These are phyloP conservation scores for Acleris sparsana DNA, from an alignment of 2,888 invertebrate species.

Conservation along the genomic window DNA sequence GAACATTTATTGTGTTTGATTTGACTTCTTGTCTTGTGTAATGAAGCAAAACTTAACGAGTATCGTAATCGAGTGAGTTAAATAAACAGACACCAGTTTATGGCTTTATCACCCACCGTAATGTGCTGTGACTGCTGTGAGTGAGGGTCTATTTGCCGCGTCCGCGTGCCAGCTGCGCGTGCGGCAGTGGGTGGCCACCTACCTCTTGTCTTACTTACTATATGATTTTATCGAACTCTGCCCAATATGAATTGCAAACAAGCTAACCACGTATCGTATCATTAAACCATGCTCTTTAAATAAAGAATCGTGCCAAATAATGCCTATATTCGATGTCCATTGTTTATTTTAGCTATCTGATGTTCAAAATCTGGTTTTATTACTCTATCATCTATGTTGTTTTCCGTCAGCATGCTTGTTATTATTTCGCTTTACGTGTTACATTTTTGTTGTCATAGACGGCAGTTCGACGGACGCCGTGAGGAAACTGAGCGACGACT, in stretches of 20 bases:
- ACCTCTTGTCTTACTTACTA: slow-evolving; percentile 38
- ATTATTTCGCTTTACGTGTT: slow-evolving; percentile 77
- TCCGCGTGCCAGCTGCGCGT: slow-evolving; percentile 51
- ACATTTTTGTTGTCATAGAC: slow-evolving; percentile 81
- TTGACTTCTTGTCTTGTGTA: slow-evolving; percentile 25
- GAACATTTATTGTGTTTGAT: slow-evolving; percentile 14
- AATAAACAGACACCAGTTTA: slow-evolving; percentile 50
- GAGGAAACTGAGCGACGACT: slow-evolving; percentile 80
- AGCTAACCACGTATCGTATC: slow-evolving; percentile 43
- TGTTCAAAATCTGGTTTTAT: slow-evolving; percentile 7
- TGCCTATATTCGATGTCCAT: slow-evolving; percentile 42
- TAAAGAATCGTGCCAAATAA: slow-evolving; percentile 29
- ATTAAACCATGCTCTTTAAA: slow-evolving; percentile 40
- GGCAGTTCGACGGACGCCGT: slow-evolving; percentile 76
- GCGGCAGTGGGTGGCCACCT: slow-evolving; percentile 51
- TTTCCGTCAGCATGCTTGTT: slow-evolving; percentile 67
- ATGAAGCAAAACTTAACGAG: slow-evolving; percentile 43
- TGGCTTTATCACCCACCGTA: slow-evolving; percentile 57
- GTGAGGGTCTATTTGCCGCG: slow-evolving; percentile 57
- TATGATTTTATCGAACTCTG: slow-evolving; percentile 57
- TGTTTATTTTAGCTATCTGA: slow-evolving; percentile 15
- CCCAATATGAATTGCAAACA: slow-evolving; percentile 55
- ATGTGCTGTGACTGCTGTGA: slow-evolving; percentile 37
- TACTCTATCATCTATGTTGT: slow-evolving; percentile 35
- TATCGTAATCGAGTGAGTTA: slow-evolving; percentile 39